Percentiles rank a stretch among this genome's conserved stretches.
Evolutionary conservation across 2,888 invertebrate genomes (phyloP).

Genomic region (Gymnoscelis rufifasciata): DNA sequence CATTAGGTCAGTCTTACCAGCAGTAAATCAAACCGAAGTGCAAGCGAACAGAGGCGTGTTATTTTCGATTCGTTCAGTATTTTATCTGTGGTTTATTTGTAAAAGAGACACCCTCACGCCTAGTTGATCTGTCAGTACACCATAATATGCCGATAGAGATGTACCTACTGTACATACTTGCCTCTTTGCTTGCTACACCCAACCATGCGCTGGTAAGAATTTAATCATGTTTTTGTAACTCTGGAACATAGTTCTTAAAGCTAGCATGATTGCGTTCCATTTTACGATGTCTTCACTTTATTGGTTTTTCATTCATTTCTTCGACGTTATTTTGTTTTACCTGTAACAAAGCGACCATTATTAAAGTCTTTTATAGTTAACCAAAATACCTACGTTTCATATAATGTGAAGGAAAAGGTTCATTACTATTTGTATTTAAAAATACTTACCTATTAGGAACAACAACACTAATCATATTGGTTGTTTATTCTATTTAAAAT

Average conservation of each 20-base stretch:
- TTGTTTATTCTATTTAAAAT: too few relatives aligned
- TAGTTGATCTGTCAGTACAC: constrained; percentile 26
- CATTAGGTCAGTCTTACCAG: constrained; percentile 20
- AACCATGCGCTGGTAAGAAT: constrained; percentile 43
- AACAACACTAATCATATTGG: too few relatives aligned
- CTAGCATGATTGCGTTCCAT: constrained; percentile 18
- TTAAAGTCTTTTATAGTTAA: constrained; percentile 8
- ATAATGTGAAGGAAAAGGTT: too few relatives aligned
- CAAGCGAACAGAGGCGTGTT: too few relatives aligned
- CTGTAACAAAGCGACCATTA: constrained; percentile 10
- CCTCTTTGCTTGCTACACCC: constrained; percentile 37
- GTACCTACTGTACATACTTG: constrained; percentile 34
- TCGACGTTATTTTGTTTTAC: constrained; percentile 11
- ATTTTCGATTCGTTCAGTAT: too few relatives aligned
- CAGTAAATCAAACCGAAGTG: too few relatives aligned
- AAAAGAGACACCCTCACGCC: background rate
- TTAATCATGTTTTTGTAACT: constrained; percentile 30
- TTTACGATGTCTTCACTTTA: constrained; percentile 20
- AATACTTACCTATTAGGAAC: too few relatives aligned
- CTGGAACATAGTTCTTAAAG: constrained; percentile 13
- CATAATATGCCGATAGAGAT: constrained; percentile 32
- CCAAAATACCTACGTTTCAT: too few relatives aligned
- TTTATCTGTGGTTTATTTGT: constrained; percentile 6
- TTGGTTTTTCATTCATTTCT: constrained; percentile 23
- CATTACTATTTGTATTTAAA: too few relatives aligned